Conservation (phyloP, 2,888 invertebrate species). For the Acleris laterana region DNA sequence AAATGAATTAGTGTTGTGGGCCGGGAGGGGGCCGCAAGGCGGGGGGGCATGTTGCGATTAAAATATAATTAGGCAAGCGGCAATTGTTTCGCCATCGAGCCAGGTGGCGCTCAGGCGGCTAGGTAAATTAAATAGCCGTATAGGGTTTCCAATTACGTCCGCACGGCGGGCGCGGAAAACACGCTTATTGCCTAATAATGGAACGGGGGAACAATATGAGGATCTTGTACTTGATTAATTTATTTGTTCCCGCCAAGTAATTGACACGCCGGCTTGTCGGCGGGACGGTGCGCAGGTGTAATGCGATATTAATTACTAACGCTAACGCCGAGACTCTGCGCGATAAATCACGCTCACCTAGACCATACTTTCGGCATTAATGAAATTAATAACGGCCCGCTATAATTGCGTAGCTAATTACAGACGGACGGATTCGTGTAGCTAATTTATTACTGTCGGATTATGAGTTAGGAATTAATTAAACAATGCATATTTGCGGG, state of each 20-base stretch:
- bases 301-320: slow-evolving; percentile 71
- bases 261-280: slow-evolving; percentile 50
- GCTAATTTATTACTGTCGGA: slow-evolving; percentile 82
- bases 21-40: slow-evolving; percentile 49
- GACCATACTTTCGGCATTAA: slow-evolving; percentile 73
- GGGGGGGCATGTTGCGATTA: slow-evolving; percentile 75
- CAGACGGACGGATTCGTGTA: slow-evolving; percentile 67
- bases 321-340: slow-evolving; percentile 66
- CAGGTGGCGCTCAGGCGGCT: slow-evolving; percentile 74
- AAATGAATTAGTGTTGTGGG: slow-evolving; percentile 77
- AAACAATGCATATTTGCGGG: slow-evolving; percentile 78
- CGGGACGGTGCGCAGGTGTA: slow-evolving; percentile 58
- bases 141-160: slow-evolving; percentile 76
- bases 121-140: slow-evolving; percentile 82
- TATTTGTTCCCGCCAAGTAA: slow-evolving; percentile 52
- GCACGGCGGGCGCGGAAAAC: slow-evolving; percentile 66
- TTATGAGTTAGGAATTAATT: slow-evolving; percentile 83
- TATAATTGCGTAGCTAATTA: slow-evolving; percentile 83
- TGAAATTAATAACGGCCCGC: slow-evolving; percentile 79
- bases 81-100: slow-evolving; percentile 82
- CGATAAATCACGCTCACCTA: slow-evolving; percentile 77
- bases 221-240: slow-evolving; percentile 73
- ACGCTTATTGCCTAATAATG: slow-evolving; percentile 79
- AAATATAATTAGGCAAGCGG: slow-evolving; percentile 82
- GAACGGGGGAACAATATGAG: slow-evolving; percentile 63